Evolutionary conservation across 1,140 invertebrate genomes (phyloP), one percentile per base, ranked within the genome.

Genomic region (Aphelinus certus): DNA sequence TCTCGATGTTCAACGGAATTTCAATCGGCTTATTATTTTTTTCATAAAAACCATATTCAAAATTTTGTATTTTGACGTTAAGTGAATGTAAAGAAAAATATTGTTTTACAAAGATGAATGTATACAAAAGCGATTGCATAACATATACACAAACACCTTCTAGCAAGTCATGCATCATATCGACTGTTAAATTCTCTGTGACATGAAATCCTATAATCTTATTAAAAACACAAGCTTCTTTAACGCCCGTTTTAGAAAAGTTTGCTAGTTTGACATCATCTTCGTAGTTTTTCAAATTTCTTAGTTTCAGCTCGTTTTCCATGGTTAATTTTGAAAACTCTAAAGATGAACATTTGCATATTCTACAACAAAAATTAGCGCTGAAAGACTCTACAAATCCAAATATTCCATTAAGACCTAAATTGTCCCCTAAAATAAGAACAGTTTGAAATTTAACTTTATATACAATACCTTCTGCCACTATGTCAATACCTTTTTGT

Each of bases 131-230:
- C 26, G 62, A 26, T 3, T 46, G 5, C 45, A 76, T 47, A 9
- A n/a, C 53, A 47, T 72, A 68, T 53, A 5, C 7, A 46, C 10
- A 62, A 10, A 62, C 55, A 2, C 68, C 74, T 26, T 76, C 68
- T 60, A 76, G 69, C 7, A 73, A 45, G 53, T 76, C 75, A 47
- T 76, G 71, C 75, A 76, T 69, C n/a, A 76, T 9, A 70, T 77
- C 71, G 6, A 73, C 55, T 63, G 45, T 42, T 42, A 62, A 46
- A 53, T 73, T 76, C 1, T 76, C 65, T 7, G 57, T 58, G 1
- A 73, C 46, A 47, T 73, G 51, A 61, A 76, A 76, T 58, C 55
- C 56, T 53, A 48, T 6, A 2, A 73, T 49, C 57, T 63, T 1
- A 51, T 73, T 67, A 64, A 76, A 76, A 46, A 56, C 55, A 26